A percentile compares a stretch with the other conserved stretches of the same genome.
phyloP scores from a whole-genome alignment of 1,140 invertebrate genomes.

The Rhizoglyphus robini region DNA sequence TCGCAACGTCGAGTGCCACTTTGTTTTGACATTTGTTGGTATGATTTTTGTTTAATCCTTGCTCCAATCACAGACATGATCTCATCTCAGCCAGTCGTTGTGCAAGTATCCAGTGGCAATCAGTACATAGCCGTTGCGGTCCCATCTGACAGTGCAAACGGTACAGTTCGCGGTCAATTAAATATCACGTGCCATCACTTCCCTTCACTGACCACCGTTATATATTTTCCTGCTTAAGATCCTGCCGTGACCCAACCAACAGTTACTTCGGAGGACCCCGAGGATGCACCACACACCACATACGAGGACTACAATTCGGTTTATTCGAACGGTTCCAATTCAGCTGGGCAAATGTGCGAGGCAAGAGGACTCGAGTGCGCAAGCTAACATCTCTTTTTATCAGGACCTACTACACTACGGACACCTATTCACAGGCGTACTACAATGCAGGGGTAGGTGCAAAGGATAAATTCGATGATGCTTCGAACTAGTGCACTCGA shows the following conservation, averaged over 20 bases:
- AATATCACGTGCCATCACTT: no score
- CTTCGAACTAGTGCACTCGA: background rate
- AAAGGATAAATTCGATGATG: background rate
- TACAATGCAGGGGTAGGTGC: constrained; percentile 20
- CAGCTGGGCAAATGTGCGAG: constrained; percentile 4
- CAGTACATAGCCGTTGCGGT: constrained; percentile 18
- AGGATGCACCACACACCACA: background rate
- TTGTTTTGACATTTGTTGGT: no score
- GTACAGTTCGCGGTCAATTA: background rate
- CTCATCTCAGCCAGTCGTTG: constrained; percentile 14
- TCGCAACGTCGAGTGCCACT: no score
- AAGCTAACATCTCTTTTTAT: background rate
- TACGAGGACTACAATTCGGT: constrained; percentile 20
- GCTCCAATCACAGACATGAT: background rate
- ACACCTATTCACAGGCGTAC: constrained; percentile 19
- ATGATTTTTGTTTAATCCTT: background rate
- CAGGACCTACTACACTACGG: constrained; percentile 21
- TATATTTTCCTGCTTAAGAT: no score
- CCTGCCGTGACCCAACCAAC: background rate
- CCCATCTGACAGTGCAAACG: constrained; percentile 6
- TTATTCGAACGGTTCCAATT: constrained; percentile 20
- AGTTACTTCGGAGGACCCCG: background rate
- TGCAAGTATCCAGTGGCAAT: constrained; percentile 13
- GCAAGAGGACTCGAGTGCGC: background rate
- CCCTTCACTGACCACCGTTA: no score